These are phyloP conservation scores for Protobothrops mucrosquamatus DNA, from an alignment of 2,113 vertebrate species.

Conservation along the genomic window DNA sequence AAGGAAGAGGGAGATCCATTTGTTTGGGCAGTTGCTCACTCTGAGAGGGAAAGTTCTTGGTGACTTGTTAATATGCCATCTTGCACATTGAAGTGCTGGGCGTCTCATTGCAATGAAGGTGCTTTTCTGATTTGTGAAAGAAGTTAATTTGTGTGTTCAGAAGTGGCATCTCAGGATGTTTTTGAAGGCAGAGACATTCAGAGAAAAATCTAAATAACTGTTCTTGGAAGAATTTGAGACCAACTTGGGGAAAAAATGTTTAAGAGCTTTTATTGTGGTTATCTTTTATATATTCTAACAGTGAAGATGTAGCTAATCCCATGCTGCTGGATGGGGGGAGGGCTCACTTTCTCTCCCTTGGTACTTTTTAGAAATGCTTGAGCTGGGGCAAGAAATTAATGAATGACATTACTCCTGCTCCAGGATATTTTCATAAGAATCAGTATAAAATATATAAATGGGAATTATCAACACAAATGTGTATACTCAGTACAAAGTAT, in stretches of 20 bases:
- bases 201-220: not conserved
- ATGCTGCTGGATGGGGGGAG: not conserved
- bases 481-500: not conserved
- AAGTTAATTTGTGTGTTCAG: not conserved
- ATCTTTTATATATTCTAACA: not conserved
- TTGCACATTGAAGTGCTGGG: no score
- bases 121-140: not conserved
- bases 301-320: not conserved
- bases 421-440: not conserved
- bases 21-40: not conserved
- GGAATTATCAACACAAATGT: not conserved
- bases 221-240: not conserved
- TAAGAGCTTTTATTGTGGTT: not conserved
- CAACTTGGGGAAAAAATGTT: not conserved
- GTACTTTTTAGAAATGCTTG: not conserved
- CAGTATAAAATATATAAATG: not conserved
- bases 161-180: not conserved
- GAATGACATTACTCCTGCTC: not conserved
- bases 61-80: not conserved
- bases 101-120: not conserved
- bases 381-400: not conserved
- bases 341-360: no score
- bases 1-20: not conserved
- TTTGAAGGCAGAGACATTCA: not conserved
- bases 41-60: not conserved